Evolutionary conservation across 2,888 invertebrate species (phyloP), one percentile per base, ranked within the genome.

Genomic region (Himalopsyche kuldschensis): DNA sequence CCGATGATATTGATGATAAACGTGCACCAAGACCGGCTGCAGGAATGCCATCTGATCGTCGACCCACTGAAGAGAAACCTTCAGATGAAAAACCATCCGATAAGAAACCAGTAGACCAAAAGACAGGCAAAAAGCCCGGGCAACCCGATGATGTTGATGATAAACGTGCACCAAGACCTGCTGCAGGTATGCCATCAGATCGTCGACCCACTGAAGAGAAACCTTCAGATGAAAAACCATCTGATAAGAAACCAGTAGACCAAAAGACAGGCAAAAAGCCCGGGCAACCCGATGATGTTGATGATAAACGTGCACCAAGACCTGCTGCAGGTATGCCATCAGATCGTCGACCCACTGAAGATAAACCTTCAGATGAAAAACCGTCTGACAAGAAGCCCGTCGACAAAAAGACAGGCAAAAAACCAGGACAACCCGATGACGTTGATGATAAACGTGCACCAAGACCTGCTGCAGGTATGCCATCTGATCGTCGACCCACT

Each of bases 381-480:
- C 82, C 81, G 75, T 47, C 80, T 27, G 75, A 75, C 11, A 41
- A 41, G 41, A 41, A 41, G 41, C 41, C 41, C 11, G 3, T 15
- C 1, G 41, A 41, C 15, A 76, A 31, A 41, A 76, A 76, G 76
- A 31, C 76, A 84, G 15, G 78, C 76, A 80, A 82, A 80, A 79
- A 79, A 48, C n/a, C 80, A 78, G 79, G 84, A 81, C 35, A 81
- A 79, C 83, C 82, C 8, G 55, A 69, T n/a, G 80, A 82, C 17
- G 80, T 69, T 80, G 20, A 82, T 79, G 32, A 69, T 69, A 82
- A 85, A 84, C 77, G 85, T 8, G 83, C 32, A 41, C 47, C 81
- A 75, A 48, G 55, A 79, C 48, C 85, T 79, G 82, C 86, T 47
- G 75, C 86, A n/a, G 84, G 84, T 55, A 87, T 83, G 79, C 75